phyloP scores from a whole-genome alignment of 2,888 invertebrate species.

The Sarcophaga caerulescens region DNA sequence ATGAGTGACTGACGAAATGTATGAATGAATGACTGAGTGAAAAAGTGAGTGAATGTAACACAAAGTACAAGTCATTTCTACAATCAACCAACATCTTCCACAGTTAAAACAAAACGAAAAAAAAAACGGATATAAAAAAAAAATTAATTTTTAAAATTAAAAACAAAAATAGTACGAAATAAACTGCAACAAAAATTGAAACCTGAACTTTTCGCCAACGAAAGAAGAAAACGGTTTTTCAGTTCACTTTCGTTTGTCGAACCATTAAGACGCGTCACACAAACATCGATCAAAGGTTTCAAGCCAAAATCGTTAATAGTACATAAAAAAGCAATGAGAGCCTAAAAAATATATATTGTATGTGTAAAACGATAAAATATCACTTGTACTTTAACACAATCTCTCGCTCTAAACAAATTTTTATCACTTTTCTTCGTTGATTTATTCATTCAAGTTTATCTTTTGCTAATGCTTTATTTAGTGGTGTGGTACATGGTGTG shows the following conservation, averaged over 20 bases:
- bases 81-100: not conserved
- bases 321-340: not conserved
- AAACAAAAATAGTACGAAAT: conserved; percentile 3
- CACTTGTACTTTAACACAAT: conserved; percentile 47
- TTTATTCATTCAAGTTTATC: conserved; percentile 28
- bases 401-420: conserved; percentile 69
- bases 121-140: not conserved
- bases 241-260: conserved; percentile 76
- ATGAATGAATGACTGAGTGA: conserved; percentile 11
- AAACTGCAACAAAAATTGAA: conserved; percentile 31
- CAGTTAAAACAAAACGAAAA: not conserved
- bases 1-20: conserved; percentile 22
- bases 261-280: conserved; percentile 70
- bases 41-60: conserved; percentile 24
- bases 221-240: conserved; percentile 74
- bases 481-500: no score
- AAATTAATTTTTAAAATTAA: no score
- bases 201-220: conserved; percentile 68
- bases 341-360: not conserved
- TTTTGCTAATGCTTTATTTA: not conserved
- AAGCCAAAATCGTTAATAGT: not conserved
- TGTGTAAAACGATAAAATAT: conserved; percentile 2
- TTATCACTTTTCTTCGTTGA: conserved; percentile 18
- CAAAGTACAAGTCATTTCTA: conserved; percentile 40
- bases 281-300: conserved; percentile 7